Evolutionary conservation across 2,113 vertebrate genomes (phyloP).

Genomic region (Lasiurus cinereus): DNA sequence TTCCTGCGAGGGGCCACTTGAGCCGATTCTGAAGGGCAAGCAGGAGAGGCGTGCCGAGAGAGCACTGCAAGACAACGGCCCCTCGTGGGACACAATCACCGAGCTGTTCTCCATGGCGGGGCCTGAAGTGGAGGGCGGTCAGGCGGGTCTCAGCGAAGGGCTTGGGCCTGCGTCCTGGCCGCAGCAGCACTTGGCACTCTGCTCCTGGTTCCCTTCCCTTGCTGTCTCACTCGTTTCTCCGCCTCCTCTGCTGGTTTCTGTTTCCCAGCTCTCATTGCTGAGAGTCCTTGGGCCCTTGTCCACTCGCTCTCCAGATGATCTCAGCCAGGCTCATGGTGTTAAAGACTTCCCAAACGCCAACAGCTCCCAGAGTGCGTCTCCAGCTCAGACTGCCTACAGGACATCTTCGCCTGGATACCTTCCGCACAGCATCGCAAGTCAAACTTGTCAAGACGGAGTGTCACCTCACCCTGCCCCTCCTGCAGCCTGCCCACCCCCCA

Average conservation of each 20-base stretch:
- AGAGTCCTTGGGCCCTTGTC: not conserved
- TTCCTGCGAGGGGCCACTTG: not conserved
- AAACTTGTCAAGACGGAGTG: not conserved
- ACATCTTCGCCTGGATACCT: not conserved
- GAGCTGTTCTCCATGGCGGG: too few relatives aligned
- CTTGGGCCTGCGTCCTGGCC: too few relatives aligned
- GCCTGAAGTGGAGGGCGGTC: not conserved
- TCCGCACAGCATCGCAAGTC: not conserved
- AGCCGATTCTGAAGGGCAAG: not conserved
- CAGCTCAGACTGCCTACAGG: not conserved
- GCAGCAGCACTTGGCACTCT: rapidly evolving
- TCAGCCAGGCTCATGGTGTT: not conserved
- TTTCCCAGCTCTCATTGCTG: not conserved
- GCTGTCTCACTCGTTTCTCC: not conserved
- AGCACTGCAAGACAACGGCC: not conserved
- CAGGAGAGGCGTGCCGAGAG: not conserved
- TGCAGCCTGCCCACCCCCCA: not conserved
- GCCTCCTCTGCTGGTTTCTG: too few relatives aligned
- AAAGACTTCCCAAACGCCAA: not conserved
- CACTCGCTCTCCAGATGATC: not conserved
- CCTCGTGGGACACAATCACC: too few relatives aligned
- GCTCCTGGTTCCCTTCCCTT: not conserved
- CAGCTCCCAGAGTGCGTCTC: too few relatives aligned
- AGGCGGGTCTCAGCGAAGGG: rapidly evolving
- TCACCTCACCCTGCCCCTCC: not conserved